A percentile compares a stretch with the other conserved stretches of the same genome.
Evolutionary conservation across 1,140 invertebrate genomes (phyloP).

Genomic region (Anastrepha ludens): DNA sequence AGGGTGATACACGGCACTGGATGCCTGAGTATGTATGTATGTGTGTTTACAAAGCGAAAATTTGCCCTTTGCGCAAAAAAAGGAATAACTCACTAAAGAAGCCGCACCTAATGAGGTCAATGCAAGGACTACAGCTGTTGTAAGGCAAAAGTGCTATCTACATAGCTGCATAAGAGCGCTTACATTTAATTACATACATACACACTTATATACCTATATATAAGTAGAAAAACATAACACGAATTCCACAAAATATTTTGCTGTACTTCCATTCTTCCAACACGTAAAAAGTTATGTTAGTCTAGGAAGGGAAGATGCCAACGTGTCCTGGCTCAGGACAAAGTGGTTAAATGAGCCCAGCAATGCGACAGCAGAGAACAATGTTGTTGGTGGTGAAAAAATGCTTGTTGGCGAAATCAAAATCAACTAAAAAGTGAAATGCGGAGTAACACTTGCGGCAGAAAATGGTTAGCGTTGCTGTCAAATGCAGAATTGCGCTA

Average conservation of each 20-base stretch:
- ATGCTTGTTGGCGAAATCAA: neutral
- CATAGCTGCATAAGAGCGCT: neutral
- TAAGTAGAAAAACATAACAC: neutral
- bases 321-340: constrained; percentile 5
- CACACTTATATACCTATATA: too few relatives aligned
- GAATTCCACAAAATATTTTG: neutral
- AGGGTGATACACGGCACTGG: neutral
- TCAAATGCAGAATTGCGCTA: neutral
- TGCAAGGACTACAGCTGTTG: neutral
- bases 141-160: neutral
- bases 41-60: neutral
- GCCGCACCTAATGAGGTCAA: neutral
- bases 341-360: constrained; percentile 4
- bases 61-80: neutral
- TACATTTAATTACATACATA: neutral
- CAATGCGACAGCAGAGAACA: neutral
- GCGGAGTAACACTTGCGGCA: constrained; percentile 3
- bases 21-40: neutral
- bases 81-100: neutral
- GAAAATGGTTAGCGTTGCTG: constrained; percentile 22
- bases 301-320: neutral
- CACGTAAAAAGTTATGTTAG: neutral
- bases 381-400: constrained; percentile 1
- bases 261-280: neutral
- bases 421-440: neutral